These are phyloP conservation scores for Gryllus longicercus DNA, from an alignment of 2,888 invertebrate species.

Conservation along the genomic window DNA sequence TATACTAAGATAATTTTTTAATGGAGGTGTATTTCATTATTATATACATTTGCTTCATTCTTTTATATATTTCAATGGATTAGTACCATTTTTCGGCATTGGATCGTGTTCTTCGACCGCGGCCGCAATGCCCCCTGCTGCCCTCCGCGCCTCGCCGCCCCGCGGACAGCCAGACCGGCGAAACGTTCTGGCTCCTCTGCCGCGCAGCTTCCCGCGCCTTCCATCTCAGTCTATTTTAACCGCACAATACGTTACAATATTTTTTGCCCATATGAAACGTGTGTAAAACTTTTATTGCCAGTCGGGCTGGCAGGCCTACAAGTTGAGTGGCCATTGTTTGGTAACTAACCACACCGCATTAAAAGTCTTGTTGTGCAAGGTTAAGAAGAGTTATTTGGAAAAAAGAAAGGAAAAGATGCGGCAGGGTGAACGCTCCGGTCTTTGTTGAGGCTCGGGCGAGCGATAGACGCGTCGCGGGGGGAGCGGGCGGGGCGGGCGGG, in stretches of 20 bases:
- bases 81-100: no score
- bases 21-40: no score
- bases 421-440: background rate
- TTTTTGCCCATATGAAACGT: constrained; percentile 17
- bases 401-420: background rate
- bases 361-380: constrained; percentile 17
- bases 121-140: no score
- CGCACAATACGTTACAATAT: constrained; percentile 17
- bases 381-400: constrained; percentile 17
- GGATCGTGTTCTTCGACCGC: no score
- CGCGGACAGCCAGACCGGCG: no score
- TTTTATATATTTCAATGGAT: no score
- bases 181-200: no score
- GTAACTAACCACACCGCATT: constrained; percentile 17
- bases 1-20: no score
- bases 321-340: constrained; percentile 17
- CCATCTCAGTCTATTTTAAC: background rate
- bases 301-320: constrained; percentile 1
- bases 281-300: constrained; percentile 17
- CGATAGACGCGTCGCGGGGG: background rate
- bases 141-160: no score
- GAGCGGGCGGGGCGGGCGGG: background rate
- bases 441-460: background rate
- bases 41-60: no score
- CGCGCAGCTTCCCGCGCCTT: background rate